Percentiles rank a stretch among this genome's conserved stretches.
Evolutionary conservation across 2,888 invertebrate species (phyloP).

Genomic region (Notodonta ziczac): DNA sequence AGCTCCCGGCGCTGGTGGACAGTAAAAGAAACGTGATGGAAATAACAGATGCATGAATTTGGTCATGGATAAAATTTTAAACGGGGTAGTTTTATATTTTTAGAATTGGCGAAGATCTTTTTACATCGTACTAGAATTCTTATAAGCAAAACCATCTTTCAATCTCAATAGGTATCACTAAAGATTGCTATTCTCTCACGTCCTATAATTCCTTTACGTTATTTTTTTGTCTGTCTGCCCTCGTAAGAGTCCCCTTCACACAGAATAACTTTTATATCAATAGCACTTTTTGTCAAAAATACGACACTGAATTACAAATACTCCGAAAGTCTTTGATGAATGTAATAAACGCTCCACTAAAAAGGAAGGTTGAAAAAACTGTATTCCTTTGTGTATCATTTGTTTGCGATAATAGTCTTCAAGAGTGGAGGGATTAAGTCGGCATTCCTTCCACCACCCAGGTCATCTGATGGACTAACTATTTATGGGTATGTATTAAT

Average conservation of each 20-base stretch:
- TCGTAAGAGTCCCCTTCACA: not conserved
- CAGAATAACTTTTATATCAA: not conserved
- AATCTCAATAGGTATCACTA: not conserved
- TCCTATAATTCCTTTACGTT: not conserved
- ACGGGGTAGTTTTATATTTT: not conserved
- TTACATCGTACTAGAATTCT: conserved; percentile 8
- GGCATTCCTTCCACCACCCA: too few relatives aligned
- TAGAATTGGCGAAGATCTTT: conserved; percentile 10
- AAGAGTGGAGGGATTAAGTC: too few relatives aligned
- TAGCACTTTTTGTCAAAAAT: not conserved
- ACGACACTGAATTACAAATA: conserved; percentile 1
- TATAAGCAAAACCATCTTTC: conserved; percentile 9
- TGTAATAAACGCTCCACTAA: conserved; percentile 1
- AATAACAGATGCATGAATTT: conserved; percentile 39
- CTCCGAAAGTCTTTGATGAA: not conserved
- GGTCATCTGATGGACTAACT: too few relatives aligned
- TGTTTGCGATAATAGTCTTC: not conserved
- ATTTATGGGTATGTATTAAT: too few relatives aligned
- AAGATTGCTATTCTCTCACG: not conserved
- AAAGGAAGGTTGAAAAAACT: not conserved
- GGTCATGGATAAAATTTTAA: conserved; percentile 32
- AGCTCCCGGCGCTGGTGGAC: conserved; percentile 43
- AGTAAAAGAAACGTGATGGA: conserved; percentile 52
- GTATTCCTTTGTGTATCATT: not conserved
- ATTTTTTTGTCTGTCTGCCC: conserved; percentile 3